Evolutionary conservation across 2,797 vertebrate genomes (phyloP).

Genomic region (Rhinoraja longicauda): DNA sequence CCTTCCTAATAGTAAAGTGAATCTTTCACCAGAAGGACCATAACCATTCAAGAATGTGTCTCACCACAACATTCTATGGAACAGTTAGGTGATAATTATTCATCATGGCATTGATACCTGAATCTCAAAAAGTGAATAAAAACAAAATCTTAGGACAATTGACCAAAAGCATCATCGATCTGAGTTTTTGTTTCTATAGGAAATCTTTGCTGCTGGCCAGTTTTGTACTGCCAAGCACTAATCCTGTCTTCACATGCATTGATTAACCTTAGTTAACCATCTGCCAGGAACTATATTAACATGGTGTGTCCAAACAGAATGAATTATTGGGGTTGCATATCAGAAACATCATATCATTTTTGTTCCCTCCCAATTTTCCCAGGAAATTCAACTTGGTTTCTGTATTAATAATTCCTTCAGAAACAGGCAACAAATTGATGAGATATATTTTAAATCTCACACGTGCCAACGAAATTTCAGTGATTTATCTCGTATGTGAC

Average conservation of each 20-base stretch:
- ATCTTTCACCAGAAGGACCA: no score
- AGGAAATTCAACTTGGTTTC: constrained; percentile 50
- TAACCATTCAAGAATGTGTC: no score
- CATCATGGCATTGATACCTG: no score
- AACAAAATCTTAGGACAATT: no score
- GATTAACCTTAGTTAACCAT: constrained; percentile 7
- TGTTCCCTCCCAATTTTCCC: constrained; percentile 49
- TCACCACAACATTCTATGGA: no score
- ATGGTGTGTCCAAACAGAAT: constrained; percentile 35
- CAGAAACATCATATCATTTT: constrained; percentile 39
- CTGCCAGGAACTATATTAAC: neutral
- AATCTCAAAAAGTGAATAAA: no score
- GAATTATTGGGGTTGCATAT: constrained; percentile 37
- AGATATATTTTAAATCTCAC: constrained; percentile 56
- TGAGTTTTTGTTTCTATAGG: neutral
- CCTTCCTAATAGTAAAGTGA: no score
- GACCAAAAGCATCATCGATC: neutral
- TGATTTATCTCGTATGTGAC: constrained; percentile 51
- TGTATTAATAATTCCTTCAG: constrained; percentile 58
- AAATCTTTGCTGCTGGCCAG: neutral
- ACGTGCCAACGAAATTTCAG: constrained; percentile 57
- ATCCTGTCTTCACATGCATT: no score
- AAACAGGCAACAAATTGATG: constrained; percentile 56
- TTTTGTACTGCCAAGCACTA: neutral
- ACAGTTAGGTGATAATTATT: no score